Evolutionary conservation across 2,113 vertebrate species (phyloP).

Genomic region (Enhydra lutris): DNA sequence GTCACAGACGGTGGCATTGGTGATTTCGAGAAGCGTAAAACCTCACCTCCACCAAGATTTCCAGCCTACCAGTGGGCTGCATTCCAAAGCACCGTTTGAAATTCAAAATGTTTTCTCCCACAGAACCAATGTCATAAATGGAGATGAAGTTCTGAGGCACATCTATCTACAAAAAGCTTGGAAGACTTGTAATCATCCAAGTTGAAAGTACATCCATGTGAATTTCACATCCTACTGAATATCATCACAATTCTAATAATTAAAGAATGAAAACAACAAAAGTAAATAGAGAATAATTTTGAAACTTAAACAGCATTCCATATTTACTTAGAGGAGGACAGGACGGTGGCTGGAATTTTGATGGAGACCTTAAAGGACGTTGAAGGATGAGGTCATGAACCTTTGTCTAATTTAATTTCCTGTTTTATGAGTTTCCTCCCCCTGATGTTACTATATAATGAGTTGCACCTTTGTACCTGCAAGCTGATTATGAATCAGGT

Average conservation of each 20-base stretch:
- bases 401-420: neutral
- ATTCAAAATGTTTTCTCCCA: neutral
- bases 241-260: neutral
- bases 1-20: neutral
- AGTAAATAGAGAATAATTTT: neutral
- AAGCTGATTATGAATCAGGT: neutral
- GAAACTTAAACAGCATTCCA: neutral
- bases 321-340: neutral
- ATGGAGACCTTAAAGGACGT: neutral
- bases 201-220: rapidly evolving
- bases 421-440: neutral
- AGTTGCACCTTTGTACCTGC: neutral
- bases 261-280: neutral
- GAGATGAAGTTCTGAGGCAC: neutral
- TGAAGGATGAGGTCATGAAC: neutral
- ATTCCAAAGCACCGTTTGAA: neutral
- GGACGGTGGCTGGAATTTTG: neutral
- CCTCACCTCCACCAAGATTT: neutral
- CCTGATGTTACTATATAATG: neutral
- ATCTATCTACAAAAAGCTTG: neutral
- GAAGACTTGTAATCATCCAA: too few relatives aligned
- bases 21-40: neutral
- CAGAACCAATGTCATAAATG: neutral
- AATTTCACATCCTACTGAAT: neutral
- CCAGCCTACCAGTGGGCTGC: neutral